A percentile compares a stretch with the other conserved stretches of the same genome.
These are phyloP conservation scores for Periophthalmus modestus DNA, from an alignment of 2,113 vertebrate species.

Conservation along the genomic window DNA sequence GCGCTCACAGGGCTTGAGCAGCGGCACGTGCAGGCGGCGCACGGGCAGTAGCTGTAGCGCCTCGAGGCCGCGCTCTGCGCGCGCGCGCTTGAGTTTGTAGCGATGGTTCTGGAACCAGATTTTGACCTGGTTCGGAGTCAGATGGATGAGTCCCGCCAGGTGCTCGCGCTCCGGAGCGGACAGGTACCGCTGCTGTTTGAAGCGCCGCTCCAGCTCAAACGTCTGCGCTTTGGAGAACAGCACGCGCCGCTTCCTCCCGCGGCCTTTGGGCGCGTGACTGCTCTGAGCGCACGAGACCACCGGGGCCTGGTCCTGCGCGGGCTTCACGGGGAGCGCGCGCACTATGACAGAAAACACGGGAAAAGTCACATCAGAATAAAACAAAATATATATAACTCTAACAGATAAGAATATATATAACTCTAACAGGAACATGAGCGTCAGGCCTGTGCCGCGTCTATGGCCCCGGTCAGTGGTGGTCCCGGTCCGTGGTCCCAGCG, in stretches of 20 bases:
- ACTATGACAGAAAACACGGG: not conserved
- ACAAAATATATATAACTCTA: not conserved
- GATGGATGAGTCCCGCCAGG: slow-evolving; percentile 87
- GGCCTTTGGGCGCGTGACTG: slow-evolving; percentile 70
- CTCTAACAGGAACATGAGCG: too few relatives aligned
- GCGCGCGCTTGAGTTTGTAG: slow-evolving; percentile 92
- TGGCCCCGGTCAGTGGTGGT: too few relatives aligned
- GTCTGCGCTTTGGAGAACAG: slow-evolving; percentile 93
- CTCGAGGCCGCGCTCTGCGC: slow-evolving; percentile 85
- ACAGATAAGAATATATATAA: too few relatives aligned
- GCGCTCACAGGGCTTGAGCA: slow-evolving; percentile 85
- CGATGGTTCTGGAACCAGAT: slow-evolving; percentile 98
- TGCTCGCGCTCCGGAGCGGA: slow-evolving; percentile 92
- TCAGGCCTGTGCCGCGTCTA: too few relatives aligned
- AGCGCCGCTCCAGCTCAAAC: slow-evolving; percentile 89
- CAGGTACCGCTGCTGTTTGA: slow-evolving; percentile 91
- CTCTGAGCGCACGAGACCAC: slow-evolving; percentile 75
- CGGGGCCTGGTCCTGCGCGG: slow-evolving; percentile 73
- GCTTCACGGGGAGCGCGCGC: not conserved
- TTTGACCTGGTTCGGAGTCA: slow-evolving; percentile 94
- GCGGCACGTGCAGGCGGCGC: slow-evolving; percentile 84
- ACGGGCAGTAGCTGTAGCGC: slow-evolving; percentile 84
- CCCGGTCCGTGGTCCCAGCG: too few relatives aligned
- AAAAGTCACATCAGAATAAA: not conserved
- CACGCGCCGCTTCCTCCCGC: slow-evolving; percentile 85